phyloP scores from a whole-genome alignment of 53 echinoderm and acorn worm species.

The Henricia sp. region DNA sequence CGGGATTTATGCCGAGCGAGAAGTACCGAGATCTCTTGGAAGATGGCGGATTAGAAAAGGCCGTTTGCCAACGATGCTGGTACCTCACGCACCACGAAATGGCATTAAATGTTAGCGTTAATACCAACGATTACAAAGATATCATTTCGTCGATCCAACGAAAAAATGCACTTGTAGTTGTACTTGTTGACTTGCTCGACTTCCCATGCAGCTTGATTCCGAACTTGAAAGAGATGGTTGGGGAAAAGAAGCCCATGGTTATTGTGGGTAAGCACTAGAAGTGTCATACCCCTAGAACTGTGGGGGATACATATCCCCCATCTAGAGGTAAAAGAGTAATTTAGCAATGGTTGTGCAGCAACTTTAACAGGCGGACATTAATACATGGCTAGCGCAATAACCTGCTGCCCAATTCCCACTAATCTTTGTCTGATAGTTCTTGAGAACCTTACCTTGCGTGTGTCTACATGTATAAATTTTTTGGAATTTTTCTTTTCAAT shows the following conservation, averaged over 20 bases:
- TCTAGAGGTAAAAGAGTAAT: too few species aligned
- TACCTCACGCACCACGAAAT: constrained; percentile 72
- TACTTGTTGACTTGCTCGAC: constrained; percentile 91
- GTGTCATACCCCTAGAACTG: too few species aligned
- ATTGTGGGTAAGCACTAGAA: constrained; percentile 72
- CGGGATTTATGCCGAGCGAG: constrained; percentile 86
- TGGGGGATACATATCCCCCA: too few species aligned
- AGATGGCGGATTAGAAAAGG: constrained; percentile 50
- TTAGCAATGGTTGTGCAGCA: too few species aligned
- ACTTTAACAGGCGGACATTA: too few species aligned
- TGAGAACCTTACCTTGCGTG: too few species aligned
- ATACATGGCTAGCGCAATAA: too few species aligned
- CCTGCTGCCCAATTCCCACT: too few species aligned
- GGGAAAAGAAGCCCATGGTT: constrained; percentile 62
- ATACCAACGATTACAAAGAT: constrained; percentile 71
- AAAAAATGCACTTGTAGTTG: constrained; percentile 75
- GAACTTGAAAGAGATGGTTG: constrained; percentile 69
- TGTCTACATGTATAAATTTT: neutral
- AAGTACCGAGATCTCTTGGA: constrained; percentile 74
- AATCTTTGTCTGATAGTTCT: too few species aligned
- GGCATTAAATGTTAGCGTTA: constrained; percentile 78
- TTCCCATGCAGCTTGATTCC: constrained; percentile 95
- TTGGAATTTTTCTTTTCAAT: neutral
- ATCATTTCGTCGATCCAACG: constrained; percentile 73
- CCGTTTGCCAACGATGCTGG: constrained; percentile 89